Base-by-base conservation (phyloP, 2,113 vertebrate genomes). In the Clupea harengus region DNA sequence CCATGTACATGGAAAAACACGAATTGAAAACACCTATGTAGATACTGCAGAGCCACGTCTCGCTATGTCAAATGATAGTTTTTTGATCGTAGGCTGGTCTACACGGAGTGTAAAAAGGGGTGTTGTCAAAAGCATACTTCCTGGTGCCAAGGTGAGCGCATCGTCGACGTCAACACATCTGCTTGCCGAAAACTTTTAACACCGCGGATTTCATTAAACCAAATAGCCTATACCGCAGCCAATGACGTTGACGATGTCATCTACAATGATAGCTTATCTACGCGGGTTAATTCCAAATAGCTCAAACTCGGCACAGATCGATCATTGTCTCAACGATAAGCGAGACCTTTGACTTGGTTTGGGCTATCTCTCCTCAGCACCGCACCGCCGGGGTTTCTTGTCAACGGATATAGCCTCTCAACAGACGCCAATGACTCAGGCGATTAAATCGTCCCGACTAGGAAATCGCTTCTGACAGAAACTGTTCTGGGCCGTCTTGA, bases 101-200 rank as follows among this genome's bases (percentile, higher is more conserved):
- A 47, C 4, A 60, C 78, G 87, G 81, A 39, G 86, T 87, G 81
- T 87, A 32, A 4, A 72, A 47, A 50, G n/a, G 28, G 39, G 81
- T 81, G 87, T 81, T 86, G 86, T 28, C 81, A 82, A 54, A 83
- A 39, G n/a, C 25, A 39, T 78, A 87, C 92, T 93, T 94, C 93
- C 93, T 93, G 90, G 90, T 8, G 47, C 72, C 1, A 8, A 88
- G 88, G 90, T 91, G 85, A 86, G 60, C 86, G 32, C 82, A 46
- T 46, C 25, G 81, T 84, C 82, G 85, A 84, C 91, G 89, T 91
- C 89, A 84, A 39, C 17, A 87, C 54, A 47, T 20, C 5, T 20
- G 52, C 10, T 78, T 15, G 5, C 2, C 72, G 3, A 32, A 78
- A 78, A 39, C 32, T 78, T 78, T 67, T 67, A 13, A 32, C 82